Conservation (phyloP, 1,140 invertebrate species). For the Pseudoatta argentina region DNA sequence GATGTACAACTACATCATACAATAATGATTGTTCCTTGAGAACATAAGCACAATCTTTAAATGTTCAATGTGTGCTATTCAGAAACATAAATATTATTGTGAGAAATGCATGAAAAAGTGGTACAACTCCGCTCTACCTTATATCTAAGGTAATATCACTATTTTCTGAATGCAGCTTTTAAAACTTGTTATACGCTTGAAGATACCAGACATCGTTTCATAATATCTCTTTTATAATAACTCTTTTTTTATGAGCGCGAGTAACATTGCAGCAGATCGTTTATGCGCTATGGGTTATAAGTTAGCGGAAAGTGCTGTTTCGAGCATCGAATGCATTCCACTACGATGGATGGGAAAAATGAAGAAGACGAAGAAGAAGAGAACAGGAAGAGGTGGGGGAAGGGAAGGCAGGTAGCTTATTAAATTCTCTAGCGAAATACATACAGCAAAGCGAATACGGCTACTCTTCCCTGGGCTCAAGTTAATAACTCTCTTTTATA, state of each 20-base stretch:
- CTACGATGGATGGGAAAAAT: slow-evolving; percentile 1
- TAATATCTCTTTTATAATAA: slow-evolving; percentile 31
- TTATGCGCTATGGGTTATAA: slow-evolving; percentile 33
- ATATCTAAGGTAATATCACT: neutral
- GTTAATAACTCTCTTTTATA: slow-evolving; percentile 55
- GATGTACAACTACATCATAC: no score
- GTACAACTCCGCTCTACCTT: no score
- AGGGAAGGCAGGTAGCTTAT: slow-evolving; percentile 29
- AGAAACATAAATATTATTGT: no score
- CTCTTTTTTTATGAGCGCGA: neutral
- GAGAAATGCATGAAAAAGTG: no score
- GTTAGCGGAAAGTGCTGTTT: slow-evolving; percentile 54
- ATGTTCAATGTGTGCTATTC: no score
- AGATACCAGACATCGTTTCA: slow-evolving; percentile 2
- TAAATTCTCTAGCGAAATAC: slow-evolving; percentile 60
- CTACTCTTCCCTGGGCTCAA: slow-evolving; percentile 22
- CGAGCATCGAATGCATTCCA: slow-evolving; percentile 52
- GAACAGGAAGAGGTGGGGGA: neutral
- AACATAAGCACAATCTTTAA: no score
- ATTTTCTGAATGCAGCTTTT: neutral
- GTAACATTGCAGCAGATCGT: slow-evolving; percentile 38
- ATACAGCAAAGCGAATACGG: slow-evolving; percentile 47
- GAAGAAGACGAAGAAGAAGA: neutral
- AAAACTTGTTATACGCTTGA: neutral
- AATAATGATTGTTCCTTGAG: no score